Conservation (phyloP, 2,888 invertebrate genomes). For the Crioceris asparagi region DNA sequence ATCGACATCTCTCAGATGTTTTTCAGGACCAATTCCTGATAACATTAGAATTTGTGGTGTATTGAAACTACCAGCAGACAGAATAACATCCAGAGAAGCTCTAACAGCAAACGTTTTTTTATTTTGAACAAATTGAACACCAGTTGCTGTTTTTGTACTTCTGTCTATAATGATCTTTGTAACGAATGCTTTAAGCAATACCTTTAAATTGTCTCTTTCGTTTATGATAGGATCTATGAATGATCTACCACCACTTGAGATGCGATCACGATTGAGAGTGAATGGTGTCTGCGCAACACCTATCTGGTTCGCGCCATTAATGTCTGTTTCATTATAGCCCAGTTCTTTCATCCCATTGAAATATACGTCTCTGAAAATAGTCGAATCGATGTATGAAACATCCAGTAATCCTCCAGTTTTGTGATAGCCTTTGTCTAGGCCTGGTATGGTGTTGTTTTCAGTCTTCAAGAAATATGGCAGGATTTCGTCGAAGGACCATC, state of each 20-base stretch:
- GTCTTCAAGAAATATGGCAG: slow-evolving; percentile 64
- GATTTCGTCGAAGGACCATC: slow-evolving; percentile 59
- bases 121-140: slow-evolving; percentile 34
- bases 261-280: slow-evolving; percentile 8
- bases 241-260: slow-evolving; percentile 6
- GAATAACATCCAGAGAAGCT: slow-evolving; percentile 48
- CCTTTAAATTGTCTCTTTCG: slow-evolving; percentile 29
- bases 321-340: slow-evolving; percentile 9
- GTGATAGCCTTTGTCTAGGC: slow-evolving; percentile 10
- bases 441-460: slow-evolving; percentile 39
- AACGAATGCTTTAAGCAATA: slow-evolving; percentile 42
- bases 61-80: slow-evolving; percentile 40
- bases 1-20: slow-evolving; percentile 4
- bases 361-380: slow-evolving; percentile 1
- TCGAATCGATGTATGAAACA: slow-evolving; percentile 6
- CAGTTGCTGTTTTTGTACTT: slow-evolving; percentile 4
- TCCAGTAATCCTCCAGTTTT: slow-evolving; percentile 44
- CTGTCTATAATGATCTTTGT: slow-evolving; percentile 11
- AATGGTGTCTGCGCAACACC: slow-evolving; percentile 11
- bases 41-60: slow-evolving; percentile 12
- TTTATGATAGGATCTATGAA: slow-evolving; percentile 9
- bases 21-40: slow-evolving; percentile 13
- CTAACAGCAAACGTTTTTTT: slow-evolving; percentile 52
- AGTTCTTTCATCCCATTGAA: slow-evolving; percentile 40
- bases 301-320: slow-evolving; percentile 7